Base-by-base conservation (phyloP, 2,888 invertebrate genomes). In the Patella pellucida region DNA sequence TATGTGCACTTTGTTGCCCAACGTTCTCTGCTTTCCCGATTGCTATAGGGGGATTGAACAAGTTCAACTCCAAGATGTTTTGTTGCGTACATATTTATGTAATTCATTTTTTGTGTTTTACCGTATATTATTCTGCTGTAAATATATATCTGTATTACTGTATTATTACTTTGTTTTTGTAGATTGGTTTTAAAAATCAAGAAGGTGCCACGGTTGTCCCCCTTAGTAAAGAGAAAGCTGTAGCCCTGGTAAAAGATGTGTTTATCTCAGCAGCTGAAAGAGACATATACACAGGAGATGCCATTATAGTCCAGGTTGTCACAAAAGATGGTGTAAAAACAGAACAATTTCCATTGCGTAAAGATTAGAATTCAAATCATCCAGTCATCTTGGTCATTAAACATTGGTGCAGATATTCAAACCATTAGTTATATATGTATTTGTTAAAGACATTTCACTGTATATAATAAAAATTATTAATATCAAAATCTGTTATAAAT, bases 261-360 rank as follows among this genome's bases (percentile, higher is more conserved):
- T 99, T 99, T 90, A 97, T 97, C 85, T 97, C 98, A 74, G 99
- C 99, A 4, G 96, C 98, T 1, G 99, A 99, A 90, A 94, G 99
- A 88, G 99, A 99, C 90, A 99, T 98, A 87, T 96, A 97, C 88
- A 98, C 98, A 76, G 99, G 99, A 71, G 99, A 99, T 92, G 94
- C 94, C 77, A 95, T 98, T 84, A 92, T 93, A 78, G 95, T 99
- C 82, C 94, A 95, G 85, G 93, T 97, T 79, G 95, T 98, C 83
- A 97, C 97, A 23, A 95, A 95, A 84, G 95, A 95, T 91, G 98
- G 97, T 1, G 93, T 96, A 77, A 93, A 93, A 81, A 93, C 94
- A 89, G 87, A 89, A 73, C 90, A 84, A 9, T 96, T 96, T 91
- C 93, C 94, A 78, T 93, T 98, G 78, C 94, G 98, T 88, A 95